Base-by-base conservation (phyloP, 2,113 vertebrate genomes). In the Phalacrocorax brasilianus region DNA sequence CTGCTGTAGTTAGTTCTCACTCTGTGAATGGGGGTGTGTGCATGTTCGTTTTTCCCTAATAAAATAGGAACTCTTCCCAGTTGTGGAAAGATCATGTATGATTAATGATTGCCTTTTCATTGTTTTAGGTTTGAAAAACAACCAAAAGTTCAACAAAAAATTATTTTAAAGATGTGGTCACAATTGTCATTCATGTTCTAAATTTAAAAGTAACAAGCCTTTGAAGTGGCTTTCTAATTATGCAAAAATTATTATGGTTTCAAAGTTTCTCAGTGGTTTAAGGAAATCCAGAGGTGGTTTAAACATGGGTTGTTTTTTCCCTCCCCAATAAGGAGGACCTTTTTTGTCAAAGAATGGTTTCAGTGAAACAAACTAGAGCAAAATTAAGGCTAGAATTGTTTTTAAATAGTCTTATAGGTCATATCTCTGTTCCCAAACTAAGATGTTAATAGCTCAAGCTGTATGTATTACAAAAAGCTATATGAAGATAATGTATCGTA, bases 311-410 rank as follows among this genome's bases (percentile, higher is more conserved):
- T 87, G 58, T 0, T 63, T 75, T 91, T 92, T 92, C 89, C 95
- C 95, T 97, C 95, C 96, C 95, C 96, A 95, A 52, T 91, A 94
- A 95, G 92, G 93, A 96, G 96, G 97, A 96, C 30, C 96, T 90
- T 94, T 79, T 97, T 97, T 86, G 96, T 95, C 95, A 96, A 94
- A 97, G 91, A 97, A 85, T 98, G 96, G 98, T 98, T 98, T 98
- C 98, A 98, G 96, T 98, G 98, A 98, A 98, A 98, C 97, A 97
- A 95, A 96, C 93, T 95, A 98, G 93, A 95, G 92, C 79, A 97
- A 95, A 97, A 93, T 96, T 97, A 97, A 97, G 95, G 88, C 95
- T 97, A 97, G 93, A 91, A 80, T 88, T 91, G 65, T 85, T 94
- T 94, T 96, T 83, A 94, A 98, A 94, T 97, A 96, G 72, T 98